Percentiles rank a stretch among this genome's conserved stretches.
Evolutionary conservation across 2,888 invertebrate species (phyloP).

Genomic region (Dynastes maya): DNA sequence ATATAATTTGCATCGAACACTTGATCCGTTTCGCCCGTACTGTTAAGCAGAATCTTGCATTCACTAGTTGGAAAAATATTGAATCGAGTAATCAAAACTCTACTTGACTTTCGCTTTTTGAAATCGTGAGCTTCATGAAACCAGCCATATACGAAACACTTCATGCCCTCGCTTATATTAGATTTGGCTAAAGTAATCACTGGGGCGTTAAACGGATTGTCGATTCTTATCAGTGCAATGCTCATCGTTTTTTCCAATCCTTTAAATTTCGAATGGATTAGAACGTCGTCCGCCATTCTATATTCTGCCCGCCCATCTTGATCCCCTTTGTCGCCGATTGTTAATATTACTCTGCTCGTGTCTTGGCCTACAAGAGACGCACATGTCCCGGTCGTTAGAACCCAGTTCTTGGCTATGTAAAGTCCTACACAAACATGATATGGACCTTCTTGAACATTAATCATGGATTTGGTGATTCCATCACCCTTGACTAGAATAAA

Average conservation of each 20-base stretch:
- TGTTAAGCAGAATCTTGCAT: background rate
- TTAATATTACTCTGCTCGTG: background rate
- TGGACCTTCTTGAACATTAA: background rate
- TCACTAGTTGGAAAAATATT: too few relatives aligned
- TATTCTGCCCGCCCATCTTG: background rate
- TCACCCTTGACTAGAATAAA: too few relatives aligned
- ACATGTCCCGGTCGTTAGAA: conserved; percentile 5
- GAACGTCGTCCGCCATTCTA: background rate
- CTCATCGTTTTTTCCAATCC: background rate
- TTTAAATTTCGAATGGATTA: background rate
- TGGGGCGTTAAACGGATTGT: background rate
- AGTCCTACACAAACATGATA: background rate
- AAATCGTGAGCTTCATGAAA: background rate
- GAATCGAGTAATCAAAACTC: too few relatives aligned
- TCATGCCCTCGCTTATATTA: too few relatives aligned
- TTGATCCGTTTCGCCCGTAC: background rate
- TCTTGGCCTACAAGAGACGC: conserved; percentile 8
- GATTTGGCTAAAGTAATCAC: background rate
- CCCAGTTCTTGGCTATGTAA: background rate
- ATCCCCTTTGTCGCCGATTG: background rate
- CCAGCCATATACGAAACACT: conserved; percentile 4
- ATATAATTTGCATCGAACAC: background rate
- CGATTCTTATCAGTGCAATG: background rate
- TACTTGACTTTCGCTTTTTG: too few relatives aligned
- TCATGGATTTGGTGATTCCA: background rate